Conservation (phyloP, 2,113 vertebrate genomes). For the Pogona vitticeps region DNA sequence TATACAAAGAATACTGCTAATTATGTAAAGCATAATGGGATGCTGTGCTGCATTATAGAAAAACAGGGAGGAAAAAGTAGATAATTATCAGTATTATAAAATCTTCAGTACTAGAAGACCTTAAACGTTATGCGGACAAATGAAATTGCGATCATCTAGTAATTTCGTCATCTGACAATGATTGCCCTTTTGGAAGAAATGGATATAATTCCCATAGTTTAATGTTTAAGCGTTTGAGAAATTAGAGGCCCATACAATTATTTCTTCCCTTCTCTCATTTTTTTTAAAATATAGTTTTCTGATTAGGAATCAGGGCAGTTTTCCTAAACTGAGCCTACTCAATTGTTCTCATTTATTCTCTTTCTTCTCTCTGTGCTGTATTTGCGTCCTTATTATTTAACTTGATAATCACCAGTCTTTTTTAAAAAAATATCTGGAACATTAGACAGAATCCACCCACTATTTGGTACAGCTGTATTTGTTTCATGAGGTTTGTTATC, state of each 20-base stretch:
- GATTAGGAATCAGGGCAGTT: slow-evolving; percentile 72
- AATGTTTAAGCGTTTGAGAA: slow-evolving; percentile 40
- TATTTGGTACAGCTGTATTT: neutral
- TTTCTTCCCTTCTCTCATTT: slow-evolving; percentile 55
- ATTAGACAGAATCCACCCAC: neutral
- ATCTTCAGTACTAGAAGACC: slow-evolving; percentile 58
- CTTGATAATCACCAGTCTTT: slow-evolving; percentile 72
- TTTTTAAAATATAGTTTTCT: slow-evolving; percentile 73
- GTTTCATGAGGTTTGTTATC: neutral
- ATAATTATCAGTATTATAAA: slow-evolving; percentile 64
- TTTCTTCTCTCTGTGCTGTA: slow-evolving; percentile 70
- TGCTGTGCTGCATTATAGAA: slow-evolving; percentile 57
- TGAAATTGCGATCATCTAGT: slow-evolving; percentile 52
- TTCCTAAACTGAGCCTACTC: slow-evolving; percentile 70
- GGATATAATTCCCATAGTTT: slow-evolving; percentile 21
- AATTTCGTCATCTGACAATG: slow-evolving; percentile 59
- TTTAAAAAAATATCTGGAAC: slow-evolving; percentile 37
- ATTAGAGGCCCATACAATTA: slow-evolving; percentile 56
- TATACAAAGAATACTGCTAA: slow-evolving; percentile 62
- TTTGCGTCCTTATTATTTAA: slow-evolving; percentile 76
- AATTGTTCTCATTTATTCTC: slow-evolving; percentile 75
- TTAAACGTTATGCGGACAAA: slow-evolving; percentile 61
- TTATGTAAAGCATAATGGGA: slow-evolving; percentile 69
- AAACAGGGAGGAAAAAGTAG: slow-evolving; percentile 48
- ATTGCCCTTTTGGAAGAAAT: slow-evolving; percentile 45